phyloP scores from a whole-genome alignment of 92 coral and sea anemone genomes.

The Paramuricea clavata region DNA sequence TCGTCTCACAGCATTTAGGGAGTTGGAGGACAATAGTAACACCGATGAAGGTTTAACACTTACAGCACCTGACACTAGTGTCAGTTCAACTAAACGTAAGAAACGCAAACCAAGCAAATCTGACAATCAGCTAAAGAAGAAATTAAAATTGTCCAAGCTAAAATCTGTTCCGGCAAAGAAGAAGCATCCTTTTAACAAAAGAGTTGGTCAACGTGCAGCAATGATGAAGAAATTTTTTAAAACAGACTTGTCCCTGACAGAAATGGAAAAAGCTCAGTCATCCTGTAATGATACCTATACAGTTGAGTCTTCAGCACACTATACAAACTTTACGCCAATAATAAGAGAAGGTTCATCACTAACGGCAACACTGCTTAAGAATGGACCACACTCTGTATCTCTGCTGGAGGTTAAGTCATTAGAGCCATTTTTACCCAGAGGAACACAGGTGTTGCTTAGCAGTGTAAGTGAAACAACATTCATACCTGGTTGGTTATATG shows the following conservation, averaged over 20 bases:
- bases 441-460: neutral
- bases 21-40: neutral
- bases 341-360: neutral
- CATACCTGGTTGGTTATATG: conserved; percentile 7
- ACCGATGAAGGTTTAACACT: neutral
- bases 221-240: conserved; percentile 1
- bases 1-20: neutral
- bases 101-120: neutral
- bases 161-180: neutral
- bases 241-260: neutral
- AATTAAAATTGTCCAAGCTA: conserved; percentile 6
- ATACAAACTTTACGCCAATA: neutral
- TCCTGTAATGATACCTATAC: neutral
- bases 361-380: neutral
- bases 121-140: neutral
- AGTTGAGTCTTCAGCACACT: neutral
- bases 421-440: conserved; percentile 26
- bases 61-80: neutral
- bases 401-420: neutral
- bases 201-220: neutral
- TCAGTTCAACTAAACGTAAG: neutral
- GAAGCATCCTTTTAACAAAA: neutral
- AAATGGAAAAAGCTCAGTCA: neutral
- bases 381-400: conserved; percentile 13
- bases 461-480: neutral